These are phyloP conservation scores for Myoxocephalus aenaeus DNA, from an alignment of 2,797 vertebrate species.

Conservation along the genomic window DNA sequence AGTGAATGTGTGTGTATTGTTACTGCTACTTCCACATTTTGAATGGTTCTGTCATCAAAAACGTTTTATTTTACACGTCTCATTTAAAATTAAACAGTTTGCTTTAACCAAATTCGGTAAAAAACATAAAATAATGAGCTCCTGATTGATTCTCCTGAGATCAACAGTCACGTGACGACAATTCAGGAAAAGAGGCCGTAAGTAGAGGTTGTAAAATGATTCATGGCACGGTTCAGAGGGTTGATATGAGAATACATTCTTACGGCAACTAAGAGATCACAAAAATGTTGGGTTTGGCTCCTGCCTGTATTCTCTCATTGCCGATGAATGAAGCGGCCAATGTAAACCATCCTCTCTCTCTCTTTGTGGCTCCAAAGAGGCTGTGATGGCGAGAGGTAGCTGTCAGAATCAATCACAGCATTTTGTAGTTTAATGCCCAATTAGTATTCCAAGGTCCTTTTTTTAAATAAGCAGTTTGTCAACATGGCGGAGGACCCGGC, in stretches of 20 bases:
- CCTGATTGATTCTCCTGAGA: too few relatives aligned
- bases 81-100: too few relatives aligned
- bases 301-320: not conserved
- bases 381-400: conserved; percentile 28
- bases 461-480: conserved; percentile 72
- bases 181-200: too few relatives aligned
- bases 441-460: conserved; percentile 70
- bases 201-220: too few relatives aligned
- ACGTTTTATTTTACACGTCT: too few relatives aligned
- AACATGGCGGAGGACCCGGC: conserved; percentile 53
- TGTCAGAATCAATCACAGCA: conserved; percentile 60
- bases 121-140: too few relatives aligned
- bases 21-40: too few relatives aligned
- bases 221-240: too few relatives aligned
- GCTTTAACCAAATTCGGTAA: too few relatives aligned
- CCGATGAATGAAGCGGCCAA: conserved; percentile 2
- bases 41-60: too few relatives aligned
- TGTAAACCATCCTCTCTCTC: conserved; percentile 6
- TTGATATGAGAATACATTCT: not conserved
- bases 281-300: conserved; percentile 3
- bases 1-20: too few relatives aligned
- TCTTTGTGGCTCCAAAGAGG: conserved; percentile 35
- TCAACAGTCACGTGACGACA: too few relatives aligned
- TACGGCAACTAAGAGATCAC: not conserved
- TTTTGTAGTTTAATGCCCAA: conserved; percentile 62